phyloP scores from a whole-genome alignment of 2,888 invertebrate species.

The Drosophila paramelanica region DNA sequence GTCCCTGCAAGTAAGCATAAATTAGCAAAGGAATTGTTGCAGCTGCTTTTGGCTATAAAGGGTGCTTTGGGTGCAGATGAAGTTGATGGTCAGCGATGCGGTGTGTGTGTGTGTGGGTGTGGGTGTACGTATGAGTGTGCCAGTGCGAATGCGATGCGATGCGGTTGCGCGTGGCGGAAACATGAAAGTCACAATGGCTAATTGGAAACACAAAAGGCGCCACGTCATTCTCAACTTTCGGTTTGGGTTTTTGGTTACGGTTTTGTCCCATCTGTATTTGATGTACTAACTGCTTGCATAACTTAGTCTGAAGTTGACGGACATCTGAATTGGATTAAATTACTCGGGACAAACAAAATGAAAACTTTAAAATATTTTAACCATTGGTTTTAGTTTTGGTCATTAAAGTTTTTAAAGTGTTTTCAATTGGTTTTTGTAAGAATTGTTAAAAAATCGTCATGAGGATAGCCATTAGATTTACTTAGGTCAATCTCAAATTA shows the following conservation, averaged over 20 bases:
- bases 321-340: constrained; percentile 27
- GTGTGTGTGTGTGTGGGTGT: no score
- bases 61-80: no score
- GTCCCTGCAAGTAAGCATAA: constrained; percentile 66
- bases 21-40: constrained; percentile 11
- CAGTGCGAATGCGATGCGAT: no score
- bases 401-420: not conserved
- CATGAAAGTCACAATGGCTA: constrained; percentile 67
- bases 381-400: not conserved
- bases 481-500: no score
- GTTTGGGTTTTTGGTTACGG: constrained; percentile 6
- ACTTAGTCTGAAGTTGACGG: constrained; percentile 33
- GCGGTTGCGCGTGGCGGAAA: constrained; percentile 31
- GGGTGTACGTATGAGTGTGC: not conserved
- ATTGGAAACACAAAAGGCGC: constrained; percentile 56
- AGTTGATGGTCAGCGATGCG: no score
- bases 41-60: not conserved
- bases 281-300: constrained; percentile 34
- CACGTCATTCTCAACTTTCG: constrained; percentile 44
- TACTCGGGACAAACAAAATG: not conserved
- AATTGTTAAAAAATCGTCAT: no score
- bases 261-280: constrained; percentile 33
- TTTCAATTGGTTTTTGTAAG: not conserved
- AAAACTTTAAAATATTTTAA: constrained; percentile 5
- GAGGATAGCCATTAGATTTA: no score